phyloP scores from a whole-genome alignment of 2,888 invertebrate species.

The Hyposoter didymator region DNA sequence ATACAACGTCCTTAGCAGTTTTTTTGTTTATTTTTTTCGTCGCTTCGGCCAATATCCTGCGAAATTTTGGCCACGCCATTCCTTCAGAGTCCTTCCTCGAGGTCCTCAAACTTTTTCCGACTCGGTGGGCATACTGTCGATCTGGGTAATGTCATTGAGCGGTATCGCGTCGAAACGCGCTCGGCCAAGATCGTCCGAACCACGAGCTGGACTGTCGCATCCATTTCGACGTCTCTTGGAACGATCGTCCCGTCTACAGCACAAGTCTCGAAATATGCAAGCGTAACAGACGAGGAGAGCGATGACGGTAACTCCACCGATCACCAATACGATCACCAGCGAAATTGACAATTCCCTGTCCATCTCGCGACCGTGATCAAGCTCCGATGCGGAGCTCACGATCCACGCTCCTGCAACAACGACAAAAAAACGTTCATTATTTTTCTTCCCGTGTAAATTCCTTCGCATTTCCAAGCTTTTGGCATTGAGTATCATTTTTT shows the following conservation, averaged over 20 bases:
- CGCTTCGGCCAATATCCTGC: neutral
- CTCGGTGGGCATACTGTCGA: slow-evolving; percentile 87
- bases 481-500: neutral
- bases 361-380: slow-evolving; percentile 78
- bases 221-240: slow-evolving; percentile 84
- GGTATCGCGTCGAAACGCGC: slow-evolving; percentile 85
- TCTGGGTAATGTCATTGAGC: slow-evolving; percentile 87
- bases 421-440: too few species aligned
- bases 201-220: slow-evolving; percentile 79
- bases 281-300: slow-evolving; percentile 89
- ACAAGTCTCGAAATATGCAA: slow-evolving; percentile 88
- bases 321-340: slow-evolving; percentile 86
- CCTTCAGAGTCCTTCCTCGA: neutral
- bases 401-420: slow-evolving; percentile 53
- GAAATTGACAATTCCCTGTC: slow-evolving; percentile 87
- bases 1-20: too few species aligned
- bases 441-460: neutral
- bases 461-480: too few species aligned
- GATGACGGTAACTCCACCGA: slow-evolving; percentile 87
- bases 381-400: slow-evolving; percentile 55
- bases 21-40: too few species aligned
- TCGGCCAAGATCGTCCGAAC: slow-evolving; percentile 75
- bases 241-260: slow-evolving; percentile 84
- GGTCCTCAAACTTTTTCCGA: slow-evolving; percentile 75
- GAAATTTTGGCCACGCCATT: neutral